Conservation (phyloP, 2,113 vertebrate genomes). For the Marmota flaviventris region DNA sequence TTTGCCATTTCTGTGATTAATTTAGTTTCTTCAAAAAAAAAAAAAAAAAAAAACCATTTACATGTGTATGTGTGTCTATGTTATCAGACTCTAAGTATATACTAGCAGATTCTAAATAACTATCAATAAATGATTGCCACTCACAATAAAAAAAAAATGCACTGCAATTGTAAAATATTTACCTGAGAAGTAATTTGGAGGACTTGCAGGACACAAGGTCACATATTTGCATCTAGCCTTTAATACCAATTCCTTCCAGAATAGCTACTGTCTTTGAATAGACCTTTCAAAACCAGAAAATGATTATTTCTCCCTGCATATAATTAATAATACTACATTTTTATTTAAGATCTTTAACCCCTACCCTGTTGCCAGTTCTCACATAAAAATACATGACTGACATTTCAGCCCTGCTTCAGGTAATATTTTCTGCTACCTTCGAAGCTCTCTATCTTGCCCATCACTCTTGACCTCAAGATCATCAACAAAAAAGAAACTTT, state of each 20-base stretch:
- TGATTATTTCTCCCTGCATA: background rate
- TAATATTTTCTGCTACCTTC: background rate
- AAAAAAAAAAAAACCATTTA: background rate
- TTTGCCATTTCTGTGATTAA: constrained; percentile 12
- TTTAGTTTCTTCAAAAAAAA: background rate
- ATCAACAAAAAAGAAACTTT: background rate
- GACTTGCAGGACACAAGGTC: background rate
- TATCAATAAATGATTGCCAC: background rate
- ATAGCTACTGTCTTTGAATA: background rate
- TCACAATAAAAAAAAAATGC: background rate
- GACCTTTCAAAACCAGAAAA: background rate
- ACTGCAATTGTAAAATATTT: background rate
- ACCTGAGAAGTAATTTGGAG: background rate
- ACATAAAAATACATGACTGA: background rate
- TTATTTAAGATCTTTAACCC: background rate
- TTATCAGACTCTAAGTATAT: background rate
- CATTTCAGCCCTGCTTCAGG: background rate
- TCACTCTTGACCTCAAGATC: background rate
- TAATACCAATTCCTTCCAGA: background rate
- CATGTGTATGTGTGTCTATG: background rate
- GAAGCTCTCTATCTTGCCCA: accelerated
- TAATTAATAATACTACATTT: background rate
- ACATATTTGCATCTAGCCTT: background rate
- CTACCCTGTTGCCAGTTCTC: accelerated
- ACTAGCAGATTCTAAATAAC: background rate